Base-by-base conservation (phyloP, 2,113 vertebrate genomes). In the Notothenia coriiceps region DNA sequence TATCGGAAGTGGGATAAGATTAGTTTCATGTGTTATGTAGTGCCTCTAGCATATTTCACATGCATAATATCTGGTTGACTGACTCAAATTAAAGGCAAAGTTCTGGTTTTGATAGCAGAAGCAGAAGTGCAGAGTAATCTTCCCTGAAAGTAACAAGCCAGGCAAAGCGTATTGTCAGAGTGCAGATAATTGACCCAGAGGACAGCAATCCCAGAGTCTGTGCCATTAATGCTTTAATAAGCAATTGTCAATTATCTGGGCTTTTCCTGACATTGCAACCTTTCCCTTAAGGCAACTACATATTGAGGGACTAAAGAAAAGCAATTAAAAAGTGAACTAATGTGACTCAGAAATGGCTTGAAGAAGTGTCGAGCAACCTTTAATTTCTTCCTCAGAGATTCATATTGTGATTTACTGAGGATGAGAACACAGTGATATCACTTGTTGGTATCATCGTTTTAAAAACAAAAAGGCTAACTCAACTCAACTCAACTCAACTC, bases 221-320 rank as follows among this genome's bases (percentile, higher is more conserved):
- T 70, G 82, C 78, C 76, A 88, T 90, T 76, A 90, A 77, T 83
- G 73, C 84, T 91, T 90, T 90, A 87, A 90, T 87, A 88, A 87
- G 87, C 66, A 81, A 77, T 80, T 78, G 88, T 89, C 87, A 87
- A 87, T 90, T 88, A 87, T 84, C 57, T 63, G 51, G 43, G 54
- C 70, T 82, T 77, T 1, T 55, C 57, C 65, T 86, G 82, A 84
- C 80, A 90, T 61, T 56, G 67, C 78, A 72, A 79, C 66, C 57
- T 49, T 17, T 9, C 55, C 80, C 85, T 82, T 33, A 52, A 83
- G 90, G 84, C 80, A 43, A 55, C 33, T 0, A 40, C 70, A 52
- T 20, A 61, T 66, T 51, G 54, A 78, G 63, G 64, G 47, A 63
- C 29, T 77, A 14, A 43, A 62, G 66, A 79, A 85, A 92, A 80